Percentiles rank a stretch among this genome's conserved stretches.
These are phyloP conservation scores for Thomomys bottae DNA, from an alignment of 2,113 vertebrate species.

Conservation along the genomic window DNA sequence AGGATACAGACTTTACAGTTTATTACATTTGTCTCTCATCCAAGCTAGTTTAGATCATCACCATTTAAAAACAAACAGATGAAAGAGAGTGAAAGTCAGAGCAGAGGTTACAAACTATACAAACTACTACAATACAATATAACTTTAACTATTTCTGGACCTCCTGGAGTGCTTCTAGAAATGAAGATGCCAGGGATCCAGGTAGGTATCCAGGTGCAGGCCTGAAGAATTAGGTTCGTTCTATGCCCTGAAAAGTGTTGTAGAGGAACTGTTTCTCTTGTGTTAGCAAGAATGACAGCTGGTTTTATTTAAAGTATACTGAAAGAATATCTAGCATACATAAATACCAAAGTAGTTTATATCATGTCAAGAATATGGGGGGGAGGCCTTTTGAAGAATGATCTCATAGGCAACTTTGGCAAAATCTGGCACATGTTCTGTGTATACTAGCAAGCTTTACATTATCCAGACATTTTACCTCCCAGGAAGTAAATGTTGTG, in stretches of 20 bases:
- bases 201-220: not conserved
- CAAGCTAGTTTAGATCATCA: not conserved
- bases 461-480: conserved; percentile 12
- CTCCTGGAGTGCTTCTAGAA: not conserved
- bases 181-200: not conserved
- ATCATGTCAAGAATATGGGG: conserved; percentile 55
- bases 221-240: not conserved
- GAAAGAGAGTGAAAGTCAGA: not conserved
- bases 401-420: conserved; percentile 72
- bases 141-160: not conserved
- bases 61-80: conserved; percentile 19
- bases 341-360: conserved; percentile 67
- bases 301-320: conserved; percentile 78
- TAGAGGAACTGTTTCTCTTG: not conserved
- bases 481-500: not conserved
- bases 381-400: conserved; percentile 56
- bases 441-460: not conserved
- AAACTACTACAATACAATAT: not conserved
- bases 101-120: not conserved
- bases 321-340: conserved; percentile 44
- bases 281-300: conserved; percentile 68
- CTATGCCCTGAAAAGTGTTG: not conserved
- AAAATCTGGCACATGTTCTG: conserved; percentile 36
- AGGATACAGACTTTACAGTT: not conserved
- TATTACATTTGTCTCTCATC: not conserved